These are phyloP conservation scores for Labeo catla DNA, from an alignment of 2,113 vertebrate genomes.

Conservation along the genomic window DNA sequence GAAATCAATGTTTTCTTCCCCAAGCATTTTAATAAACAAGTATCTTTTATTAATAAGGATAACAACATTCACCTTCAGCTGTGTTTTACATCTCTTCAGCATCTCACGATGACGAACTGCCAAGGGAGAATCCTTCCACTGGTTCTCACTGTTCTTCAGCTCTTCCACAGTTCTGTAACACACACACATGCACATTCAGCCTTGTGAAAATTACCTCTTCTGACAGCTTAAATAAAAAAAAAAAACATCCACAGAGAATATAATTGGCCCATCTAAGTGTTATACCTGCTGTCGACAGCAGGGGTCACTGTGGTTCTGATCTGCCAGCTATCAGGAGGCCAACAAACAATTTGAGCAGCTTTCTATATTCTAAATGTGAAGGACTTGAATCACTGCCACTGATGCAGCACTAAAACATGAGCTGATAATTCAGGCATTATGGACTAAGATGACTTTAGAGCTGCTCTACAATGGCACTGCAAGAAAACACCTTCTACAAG, in stretches of 20 bases:
- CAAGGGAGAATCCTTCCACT: conserved; percentile 96
- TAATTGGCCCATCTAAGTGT: conserved; percentile 4
- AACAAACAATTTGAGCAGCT: neutral
- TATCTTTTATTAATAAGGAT: neutral
- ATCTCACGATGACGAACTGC: conserved; percentile 95
- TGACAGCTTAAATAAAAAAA: neutral
- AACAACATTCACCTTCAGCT: conserved; percentile 88
- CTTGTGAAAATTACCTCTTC: neutral
- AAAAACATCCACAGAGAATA: conserved; percentile 8
- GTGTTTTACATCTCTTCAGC: conserved; percentile 98
- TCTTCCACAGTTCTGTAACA: conserved; percentile 92
- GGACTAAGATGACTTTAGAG: conserved; percentile 14
- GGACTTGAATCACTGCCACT: conserved; percentile 36
- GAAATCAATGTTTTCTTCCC: neutral
- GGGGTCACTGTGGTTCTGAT: conserved; percentile 27
- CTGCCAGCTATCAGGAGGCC: neutral
- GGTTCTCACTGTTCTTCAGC: conserved; percentile 95
- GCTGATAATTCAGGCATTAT: conserved; percentile 13
- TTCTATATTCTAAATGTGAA: conserved; percentile 6
- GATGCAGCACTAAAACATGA: conserved; percentile 29
- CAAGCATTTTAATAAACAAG: neutral
- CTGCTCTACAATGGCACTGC: neutral
- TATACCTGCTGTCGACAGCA: conserved; percentile 34
- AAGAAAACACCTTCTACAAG: neutral
- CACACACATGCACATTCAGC: conserved; percentile 47